Conservation (phyloP, 2,888 invertebrate species). For the Melanophora roralis region DNA sequence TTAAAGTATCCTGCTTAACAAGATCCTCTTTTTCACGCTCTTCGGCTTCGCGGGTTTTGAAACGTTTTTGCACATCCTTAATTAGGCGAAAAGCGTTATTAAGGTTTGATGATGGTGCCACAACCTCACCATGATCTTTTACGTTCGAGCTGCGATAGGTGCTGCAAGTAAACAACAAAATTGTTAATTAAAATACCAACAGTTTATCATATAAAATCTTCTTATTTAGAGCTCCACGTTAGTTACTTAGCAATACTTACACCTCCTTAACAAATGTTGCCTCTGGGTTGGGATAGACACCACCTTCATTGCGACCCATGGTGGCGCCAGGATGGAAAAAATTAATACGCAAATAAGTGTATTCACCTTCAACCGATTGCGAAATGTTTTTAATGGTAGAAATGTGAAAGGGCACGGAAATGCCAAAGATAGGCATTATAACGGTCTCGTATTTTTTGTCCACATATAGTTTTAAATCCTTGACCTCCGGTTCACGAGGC, state of each 20-base stretch:
- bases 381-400: conserved; percentile 99
- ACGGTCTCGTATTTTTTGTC: conserved; percentile 98
- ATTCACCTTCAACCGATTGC: conserved; percentile 97
- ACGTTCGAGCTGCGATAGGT: conserved; percentile 98
- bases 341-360: conserved; percentile 97
- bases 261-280: conserved; percentile 99
- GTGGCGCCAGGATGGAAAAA: conserved; percentile 99
- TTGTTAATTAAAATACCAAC: no score
- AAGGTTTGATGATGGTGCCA: conserved; percentile 95
- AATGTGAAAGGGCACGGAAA: conserved; percentile 98
- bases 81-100: conserved; percentile 98
- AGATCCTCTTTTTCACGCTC: conserved; percentile 99
- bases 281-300: conserved; percentile 94
- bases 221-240: neutral
- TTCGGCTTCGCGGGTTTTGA: conserved; percentile 98
- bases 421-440: conserved; percentile 97
- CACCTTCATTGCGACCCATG: conserved; percentile 95
- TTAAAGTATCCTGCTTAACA: conserved; percentile 97
- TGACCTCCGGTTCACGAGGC: conserved; percentile 95
- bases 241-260: conserved; percentile 79
- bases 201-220: no score
- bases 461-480: conserved; percentile 95
- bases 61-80: conserved; percentile 99
- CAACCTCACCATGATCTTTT: conserved; percentile 96
- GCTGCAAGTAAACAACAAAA: no score